Evolutionary conservation across 2,113 vertebrate species (phyloP).

Genomic region (Kryptolebias marmoratus): DNA sequence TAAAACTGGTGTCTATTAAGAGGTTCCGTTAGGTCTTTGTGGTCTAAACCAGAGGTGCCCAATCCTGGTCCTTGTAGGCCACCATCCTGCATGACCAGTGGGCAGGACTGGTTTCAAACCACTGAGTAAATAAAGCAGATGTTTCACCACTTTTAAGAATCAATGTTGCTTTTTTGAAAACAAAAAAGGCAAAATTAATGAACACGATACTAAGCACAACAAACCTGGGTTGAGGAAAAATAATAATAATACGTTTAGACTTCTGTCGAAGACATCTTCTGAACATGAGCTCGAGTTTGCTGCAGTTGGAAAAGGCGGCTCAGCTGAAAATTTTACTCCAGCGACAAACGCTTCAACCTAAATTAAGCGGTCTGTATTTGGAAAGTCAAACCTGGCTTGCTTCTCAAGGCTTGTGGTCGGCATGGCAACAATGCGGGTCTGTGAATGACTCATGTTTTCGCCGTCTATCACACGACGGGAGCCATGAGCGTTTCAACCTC

Average conservation of each 20-base stretch:
- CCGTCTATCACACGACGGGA: constrained; percentile 72
- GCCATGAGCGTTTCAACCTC: constrained; percentile 57
- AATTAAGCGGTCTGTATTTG: constrained; percentile 62
- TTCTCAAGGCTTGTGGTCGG: constrained; percentile 71
- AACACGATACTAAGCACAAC: not conserved
- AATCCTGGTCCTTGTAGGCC: no score
- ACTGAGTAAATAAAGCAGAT: no score
- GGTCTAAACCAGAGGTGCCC: not conserved
- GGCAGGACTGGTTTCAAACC: no score
- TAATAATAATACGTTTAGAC: no score
- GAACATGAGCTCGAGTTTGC: constrained; percentile 1
- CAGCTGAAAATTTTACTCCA: constrained; percentile 35
- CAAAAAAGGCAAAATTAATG: not conserved
- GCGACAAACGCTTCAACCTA: constrained; percentile 59
- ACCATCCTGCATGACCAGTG: no score
- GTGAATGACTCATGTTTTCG: constrained; percentile 76
- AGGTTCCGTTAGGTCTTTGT: not conserved
- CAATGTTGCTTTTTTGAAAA: no score
- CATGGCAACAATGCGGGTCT: constrained; percentile 73
- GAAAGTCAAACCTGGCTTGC: constrained; percentile 67
- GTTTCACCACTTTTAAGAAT: no score
- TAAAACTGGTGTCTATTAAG: no score
- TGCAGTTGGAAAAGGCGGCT: constrained; percentile 13
- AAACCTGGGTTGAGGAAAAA: no score
- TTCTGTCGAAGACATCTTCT: not conserved